Evolutionary conservation across 1,140 invertebrate species (phyloP).

Genomic region (Temnothorax nylanderi): DNA sequence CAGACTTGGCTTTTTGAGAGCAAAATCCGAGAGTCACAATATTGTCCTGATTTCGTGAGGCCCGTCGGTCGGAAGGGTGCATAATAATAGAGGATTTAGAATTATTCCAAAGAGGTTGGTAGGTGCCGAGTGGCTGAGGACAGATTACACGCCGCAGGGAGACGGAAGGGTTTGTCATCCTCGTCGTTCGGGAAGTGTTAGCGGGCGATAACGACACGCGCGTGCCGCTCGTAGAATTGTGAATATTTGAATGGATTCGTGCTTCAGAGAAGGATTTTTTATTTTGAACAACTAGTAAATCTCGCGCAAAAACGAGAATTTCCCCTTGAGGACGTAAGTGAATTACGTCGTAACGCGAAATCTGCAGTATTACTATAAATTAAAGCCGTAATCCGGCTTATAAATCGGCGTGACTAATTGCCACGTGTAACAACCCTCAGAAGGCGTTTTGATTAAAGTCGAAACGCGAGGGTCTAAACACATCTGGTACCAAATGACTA

Average conservation of each 20-base stretch:
- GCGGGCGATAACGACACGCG: slow-evolving; percentile 75
- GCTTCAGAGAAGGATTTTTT: neutral
- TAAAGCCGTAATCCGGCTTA: slow-evolving; percentile 73
- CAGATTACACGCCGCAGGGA: slow-evolving; percentile 84
- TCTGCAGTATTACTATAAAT: slow-evolving; percentile 70
- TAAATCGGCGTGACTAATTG: slow-evolving; percentile 77
- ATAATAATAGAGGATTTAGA: slow-evolving; percentile 85
- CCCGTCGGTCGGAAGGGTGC: slow-evolving; percentile 79
- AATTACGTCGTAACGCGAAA: slow-evolving; percentile 13
- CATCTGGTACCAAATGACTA: slow-evolving; percentile 74
- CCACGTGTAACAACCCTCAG: slow-evolving; percentile 67
- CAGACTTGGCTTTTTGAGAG: slow-evolving; percentile 44
- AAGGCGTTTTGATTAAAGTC: slow-evolving; percentile 77
- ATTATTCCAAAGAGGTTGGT: slow-evolving; percentile 76
- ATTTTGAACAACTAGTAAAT: neutral
- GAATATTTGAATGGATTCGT: slow-evolving; percentile 3
- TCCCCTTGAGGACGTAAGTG: neutral
- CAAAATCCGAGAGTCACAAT: slow-evolving; percentile 71
- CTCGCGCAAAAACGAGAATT: neutral
- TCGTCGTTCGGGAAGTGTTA: slow-evolving; percentile 75
- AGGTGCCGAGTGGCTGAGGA: slow-evolving; percentile 77
- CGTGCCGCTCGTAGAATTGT: slow-evolving; percentile 59
- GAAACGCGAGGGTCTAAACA: slow-evolving; percentile 58
- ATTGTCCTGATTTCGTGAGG: slow-evolving; percentile 74
- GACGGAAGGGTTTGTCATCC: slow-evolving; percentile 77